Evolutionary conservation across 2,113 vertebrate genomes (phyloP), one percentile per base, ranked within the genome.

Genomic region (Kobus ellipsiprymnus): DNA sequence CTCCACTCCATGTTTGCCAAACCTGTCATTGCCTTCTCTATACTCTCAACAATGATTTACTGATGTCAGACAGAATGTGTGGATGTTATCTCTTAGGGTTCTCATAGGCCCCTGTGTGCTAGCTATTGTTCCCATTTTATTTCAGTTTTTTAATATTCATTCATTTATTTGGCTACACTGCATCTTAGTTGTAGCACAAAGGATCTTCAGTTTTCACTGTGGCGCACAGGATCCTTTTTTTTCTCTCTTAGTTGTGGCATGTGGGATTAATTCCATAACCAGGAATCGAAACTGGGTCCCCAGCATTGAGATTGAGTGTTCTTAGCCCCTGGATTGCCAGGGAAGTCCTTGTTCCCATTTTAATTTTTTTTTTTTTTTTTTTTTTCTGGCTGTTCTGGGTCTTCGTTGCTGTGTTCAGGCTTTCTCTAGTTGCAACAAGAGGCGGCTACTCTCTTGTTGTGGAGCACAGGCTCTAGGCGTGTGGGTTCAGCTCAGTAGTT

Each of bases 1-100:
- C 33, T 30, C 25, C 4, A 2, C 36, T 44, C 19, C 14, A 0
- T 0, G 0, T 36, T 17, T 6, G 17, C 21, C 6, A 19, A 62
- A 33, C 54, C n/a, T 9, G 4, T 21, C 46, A 6, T 81, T 62
- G 30, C 46, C 25, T 52, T 40, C 74, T 60, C n/a, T 25, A 3
- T 2, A 25, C 9, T 0, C 55, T 80, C 60, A 2, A 7, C 27
- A 52, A 6, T 3, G 29, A 6, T 59, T 36, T 30, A 50, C 48
- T 48, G 3, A 2, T 3, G 30, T n/a, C 33, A n/a, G 86, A 14
- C 33, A 44, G 67, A 60, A 13, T n/a, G 17, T 30, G 33, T n/a
- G 29, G 40, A 30, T 46, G 6, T 64, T 17, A 5, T 50, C 59
- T 71, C 81, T 6, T 16, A 2, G 50, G 64, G 40, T 29, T 64